Conservation (phyloP, 2,113 vertebrate genomes). For the Accipiter virgatus region DNA sequence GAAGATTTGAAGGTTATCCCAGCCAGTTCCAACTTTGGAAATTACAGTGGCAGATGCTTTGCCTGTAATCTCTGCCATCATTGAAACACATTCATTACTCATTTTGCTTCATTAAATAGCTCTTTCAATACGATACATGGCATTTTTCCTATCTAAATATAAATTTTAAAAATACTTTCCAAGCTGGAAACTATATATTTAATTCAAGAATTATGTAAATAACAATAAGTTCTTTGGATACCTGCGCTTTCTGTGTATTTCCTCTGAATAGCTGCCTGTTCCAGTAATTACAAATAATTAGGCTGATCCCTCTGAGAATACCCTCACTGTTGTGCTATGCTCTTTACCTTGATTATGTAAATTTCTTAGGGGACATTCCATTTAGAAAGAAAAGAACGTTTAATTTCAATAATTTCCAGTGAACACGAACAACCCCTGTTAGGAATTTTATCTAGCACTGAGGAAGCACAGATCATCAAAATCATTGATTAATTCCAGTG, state of each 20-base stretch:
- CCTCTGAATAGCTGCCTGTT: background rate
- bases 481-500: background rate
- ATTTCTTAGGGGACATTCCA: background rate
- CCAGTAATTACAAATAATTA: slow-evolving; percentile 34
- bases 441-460: background rate
- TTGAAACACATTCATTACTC: background rate
- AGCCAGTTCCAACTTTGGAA: background rate
- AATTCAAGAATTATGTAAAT: background rate
- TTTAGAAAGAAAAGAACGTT: background rate
- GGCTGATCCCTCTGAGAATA: background rate
- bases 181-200: background rate
- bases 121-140: background rate
- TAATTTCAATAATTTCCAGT: background rate
- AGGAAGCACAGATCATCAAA: background rate
- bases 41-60: slow-evolving; percentile 49
- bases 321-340: background rate
- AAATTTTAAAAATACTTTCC: background rate
- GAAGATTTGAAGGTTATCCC: slow-evolving; percentile 32
- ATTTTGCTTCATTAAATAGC: background rate
- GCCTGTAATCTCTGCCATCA: background rate
- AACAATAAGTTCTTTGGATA: background rate
- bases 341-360: background rate
- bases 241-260: background rate
- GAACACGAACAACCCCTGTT: background rate
- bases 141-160: background rate